Base-by-base conservation (phyloP, 2,797 vertebrate species). In the Peromyscus attwateri region DNA sequence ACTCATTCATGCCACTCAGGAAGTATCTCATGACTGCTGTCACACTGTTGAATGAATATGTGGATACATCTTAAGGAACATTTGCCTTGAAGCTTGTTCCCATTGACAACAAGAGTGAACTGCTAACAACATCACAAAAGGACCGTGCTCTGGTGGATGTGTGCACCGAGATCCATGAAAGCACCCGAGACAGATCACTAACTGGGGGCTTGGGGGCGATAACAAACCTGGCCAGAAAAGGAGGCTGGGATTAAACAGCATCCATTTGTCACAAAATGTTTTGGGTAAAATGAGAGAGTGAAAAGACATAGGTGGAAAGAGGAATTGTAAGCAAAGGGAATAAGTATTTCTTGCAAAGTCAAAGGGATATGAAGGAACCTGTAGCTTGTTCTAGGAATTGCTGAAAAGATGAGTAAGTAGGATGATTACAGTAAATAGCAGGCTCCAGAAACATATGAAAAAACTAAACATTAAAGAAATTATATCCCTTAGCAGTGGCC, bases 271-370 rank as follows among this genome's bases (percentile, higher is more conserved):
- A 40, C 37, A 43, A 68, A 43, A 68, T 60, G 29, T 55, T 89
- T 90, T 92, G 95, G 29, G 46, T 70, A 91, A 49, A 93, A 62
- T 60, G 55, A 83, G 52, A 92, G 16, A 29, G 1, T 80, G 62
- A 14, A 62, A 89, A 64, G 12, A 49, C 82, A 70, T 76, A 34
- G 25, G 93, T 91, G 29, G 6, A 79, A 76, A 92, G 46, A 40
- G 21, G 14, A 43, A n/a, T 82, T 81, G 88, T 68, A 68, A 55
- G 81, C 29, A 88, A 90, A 92, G 29, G 21, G 43, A 49, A 49
- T 40, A 10, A 64, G 64, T 55, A 92, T 34, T 70, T 81, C 34
- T 14, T 79, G 31, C 75, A 62, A 79, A 85, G 73, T 62, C 60
- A 23, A 80, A 80, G 31, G 13, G 64, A 3, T 27, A 52, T 21